Conservation (phyloP, 2,113 vertebrate genomes). For the Oryzias javanicus region DNA sequence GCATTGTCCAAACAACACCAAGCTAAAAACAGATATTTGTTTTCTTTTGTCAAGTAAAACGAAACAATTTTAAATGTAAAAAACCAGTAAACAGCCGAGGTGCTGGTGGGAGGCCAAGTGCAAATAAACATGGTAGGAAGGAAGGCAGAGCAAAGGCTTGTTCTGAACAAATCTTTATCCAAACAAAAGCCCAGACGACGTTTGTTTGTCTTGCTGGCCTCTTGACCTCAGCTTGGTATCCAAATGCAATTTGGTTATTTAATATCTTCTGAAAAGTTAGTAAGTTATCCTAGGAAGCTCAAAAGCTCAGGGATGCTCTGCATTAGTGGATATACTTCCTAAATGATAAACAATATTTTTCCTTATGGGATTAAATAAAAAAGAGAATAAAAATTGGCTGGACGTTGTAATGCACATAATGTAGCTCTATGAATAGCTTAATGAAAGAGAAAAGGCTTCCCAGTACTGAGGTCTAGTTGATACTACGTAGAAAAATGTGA, state of each 20-base stretch:
- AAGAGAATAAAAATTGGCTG: too few relatives aligned
- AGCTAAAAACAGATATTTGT: constrained; percentile 31
- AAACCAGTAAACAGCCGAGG: constrained; percentile 57
- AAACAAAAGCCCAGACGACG: constrained; percentile 54
- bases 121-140: constrained; percentile 68
- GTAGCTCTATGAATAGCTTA: too few relatives aligned
- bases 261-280: constrained; percentile 48
- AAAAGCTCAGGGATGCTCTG: constrained; percentile 12
- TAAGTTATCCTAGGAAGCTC: constrained; percentile 20
- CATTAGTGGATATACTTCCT: too few relatives aligned
- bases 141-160: constrained; percentile 51
- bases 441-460: too few relatives aligned
- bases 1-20: constrained; percentile 49
- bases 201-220: constrained; percentile 53
- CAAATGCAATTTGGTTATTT: constrained; percentile 13
- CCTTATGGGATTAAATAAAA: too few relatives aligned
- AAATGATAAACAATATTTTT: too few relatives aligned
- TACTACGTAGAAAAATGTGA: too few relatives aligned
- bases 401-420: too few relatives aligned
- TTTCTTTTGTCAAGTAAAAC: constrained; percentile 42
- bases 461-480: too few relatives aligned
- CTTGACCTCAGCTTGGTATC: constrained; percentile 50
- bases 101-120: constrained; percentile 41
- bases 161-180: constrained; percentile 60
- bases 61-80: constrained; percentile 43